A percentile compares a stretch with the other conserved stretches of the same genome.
Conservation (phyloP, 2,888 invertebrate genomes). For the Gastrophysa polygoni region DNA sequence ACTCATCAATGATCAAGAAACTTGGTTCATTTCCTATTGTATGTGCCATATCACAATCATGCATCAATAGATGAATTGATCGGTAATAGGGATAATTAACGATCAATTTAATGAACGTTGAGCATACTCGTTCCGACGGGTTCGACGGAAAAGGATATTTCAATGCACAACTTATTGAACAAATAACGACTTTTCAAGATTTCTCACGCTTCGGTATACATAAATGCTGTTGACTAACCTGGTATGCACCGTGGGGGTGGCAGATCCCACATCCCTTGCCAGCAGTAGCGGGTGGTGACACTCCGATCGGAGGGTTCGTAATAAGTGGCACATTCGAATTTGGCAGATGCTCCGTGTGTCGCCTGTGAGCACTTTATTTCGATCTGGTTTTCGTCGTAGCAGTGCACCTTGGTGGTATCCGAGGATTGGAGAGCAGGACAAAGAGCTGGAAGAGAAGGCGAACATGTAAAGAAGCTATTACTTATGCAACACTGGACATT, state of each 20-base stretch:
- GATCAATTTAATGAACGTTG: too few relatives aligned
- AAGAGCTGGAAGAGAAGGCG: constrained; percentile 36
- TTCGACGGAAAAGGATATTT: too few relatives aligned
- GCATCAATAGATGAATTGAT: too few relatives aligned
- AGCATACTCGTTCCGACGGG: too few relatives aligned
- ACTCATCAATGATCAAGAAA: too few relatives aligned
- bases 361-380: constrained; percentile 41
- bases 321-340: constrained; percentile 41
- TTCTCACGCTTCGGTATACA: background rate
- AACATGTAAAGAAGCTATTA: too few relatives aligned
- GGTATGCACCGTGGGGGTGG: constrained; percentile 43
- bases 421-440: constrained; percentile 35
- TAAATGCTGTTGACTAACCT: constrained; percentile 43
- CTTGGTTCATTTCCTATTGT: too few relatives aligned
- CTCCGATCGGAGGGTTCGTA: constrained; percentile 40
- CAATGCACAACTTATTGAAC: too few relatives aligned
- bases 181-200: too few relatives aligned
- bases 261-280: constrained; percentile 42
- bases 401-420: constrained; percentile 31
- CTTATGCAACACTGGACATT: too few relatives aligned
- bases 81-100: too few relatives aligned
- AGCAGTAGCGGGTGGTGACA: constrained; percentile 31
- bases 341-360: constrained; percentile 40
- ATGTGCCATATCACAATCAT: too few relatives aligned
- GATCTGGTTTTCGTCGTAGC: constrained; percentile 29